Conservation (phyloP, 2,888 invertebrate species). For the Elysia crispata region DNA sequence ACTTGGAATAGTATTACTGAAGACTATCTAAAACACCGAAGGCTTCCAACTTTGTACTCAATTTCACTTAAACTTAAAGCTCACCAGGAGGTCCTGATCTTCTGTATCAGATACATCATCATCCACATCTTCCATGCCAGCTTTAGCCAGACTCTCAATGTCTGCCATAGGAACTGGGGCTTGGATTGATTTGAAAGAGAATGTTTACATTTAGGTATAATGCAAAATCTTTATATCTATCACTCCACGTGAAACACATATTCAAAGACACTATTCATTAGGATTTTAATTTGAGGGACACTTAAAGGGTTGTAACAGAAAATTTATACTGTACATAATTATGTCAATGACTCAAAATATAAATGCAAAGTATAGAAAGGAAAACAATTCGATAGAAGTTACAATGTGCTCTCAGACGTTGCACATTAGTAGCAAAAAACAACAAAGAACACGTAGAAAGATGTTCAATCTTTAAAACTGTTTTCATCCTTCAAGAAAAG, state of each 20-base stretch:
- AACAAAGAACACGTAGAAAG: background rate
- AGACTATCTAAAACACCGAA: background rate
- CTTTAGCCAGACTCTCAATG: constrained; percentile 81
- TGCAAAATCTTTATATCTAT: too few relatives aligned
- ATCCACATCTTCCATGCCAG: constrained; percentile 87
- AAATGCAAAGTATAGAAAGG: background rate
- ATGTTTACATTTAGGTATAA: background rate
- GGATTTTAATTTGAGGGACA: too few relatives aligned
- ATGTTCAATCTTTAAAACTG: background rate
- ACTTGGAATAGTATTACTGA: background rate
- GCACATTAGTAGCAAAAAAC: background rate
- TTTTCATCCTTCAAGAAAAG: too few relatives aligned
- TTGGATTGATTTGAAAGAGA: too few relatives aligned
- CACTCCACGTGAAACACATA: too few relatives aligned
- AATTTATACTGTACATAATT: too few relatives aligned
- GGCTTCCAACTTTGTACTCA: too few relatives aligned
- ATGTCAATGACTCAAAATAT: too few relatives aligned
- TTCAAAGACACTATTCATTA: too few relatives aligned
- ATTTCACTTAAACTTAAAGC: constrained; percentile 2
- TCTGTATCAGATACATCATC: constrained; percentile 84
- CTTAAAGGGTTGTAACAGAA: too few relatives aligned
- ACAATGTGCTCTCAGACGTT: background rate
- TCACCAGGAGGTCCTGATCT: constrained; percentile 85
- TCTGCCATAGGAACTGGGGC: constrained; percentile 57
- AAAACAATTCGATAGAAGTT: too few relatives aligned